phyloP scores from a whole-genome alignment of 2,888 invertebrate species.

The Rhopalosiphum nymphaeae region DNA sequence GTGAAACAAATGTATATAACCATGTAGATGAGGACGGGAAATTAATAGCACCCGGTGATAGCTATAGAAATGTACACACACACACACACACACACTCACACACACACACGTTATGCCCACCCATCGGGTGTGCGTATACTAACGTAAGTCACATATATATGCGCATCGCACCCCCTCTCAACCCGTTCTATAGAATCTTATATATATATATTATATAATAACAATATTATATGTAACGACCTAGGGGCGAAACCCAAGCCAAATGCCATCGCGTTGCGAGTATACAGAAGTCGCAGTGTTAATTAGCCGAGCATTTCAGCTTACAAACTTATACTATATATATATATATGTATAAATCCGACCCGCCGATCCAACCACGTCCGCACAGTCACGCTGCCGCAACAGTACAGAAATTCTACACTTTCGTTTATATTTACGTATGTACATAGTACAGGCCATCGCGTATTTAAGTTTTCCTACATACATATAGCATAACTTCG shows the following conservation, averaged over 20 bases:
- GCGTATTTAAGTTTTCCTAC: background rate
- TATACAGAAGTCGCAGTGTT: slow-evolving; percentile 40
- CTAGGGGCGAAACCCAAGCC: background rate
- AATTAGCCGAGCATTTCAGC: slow-evolving; percentile 61
- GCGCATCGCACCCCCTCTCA: background rate
- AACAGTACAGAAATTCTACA: background rate
- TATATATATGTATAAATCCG: background rate
- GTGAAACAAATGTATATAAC: background rate
- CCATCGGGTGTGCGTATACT: background rate
- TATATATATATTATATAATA: background rate
- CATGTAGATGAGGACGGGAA: background rate
- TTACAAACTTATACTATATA: slow-evolving; percentile 26
- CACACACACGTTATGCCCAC: background rate
- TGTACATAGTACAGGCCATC: background rate
- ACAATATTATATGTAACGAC: background rate
- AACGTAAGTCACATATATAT: background rate
- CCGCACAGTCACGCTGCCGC: background rate
- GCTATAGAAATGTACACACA: background rate
- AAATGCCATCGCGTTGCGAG: background rate
- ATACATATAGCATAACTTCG: background rate
- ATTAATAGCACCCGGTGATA: slow-evolving; percentile 33
- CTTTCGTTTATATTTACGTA: background rate
- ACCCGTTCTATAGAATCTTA: background rate
- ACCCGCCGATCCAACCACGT: background rate
- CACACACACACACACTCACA: too few relatives aligned